phyloP scores from a whole-genome alignment of 2,888 invertebrate genomes.

The Calliphora vomitoria region DNA sequence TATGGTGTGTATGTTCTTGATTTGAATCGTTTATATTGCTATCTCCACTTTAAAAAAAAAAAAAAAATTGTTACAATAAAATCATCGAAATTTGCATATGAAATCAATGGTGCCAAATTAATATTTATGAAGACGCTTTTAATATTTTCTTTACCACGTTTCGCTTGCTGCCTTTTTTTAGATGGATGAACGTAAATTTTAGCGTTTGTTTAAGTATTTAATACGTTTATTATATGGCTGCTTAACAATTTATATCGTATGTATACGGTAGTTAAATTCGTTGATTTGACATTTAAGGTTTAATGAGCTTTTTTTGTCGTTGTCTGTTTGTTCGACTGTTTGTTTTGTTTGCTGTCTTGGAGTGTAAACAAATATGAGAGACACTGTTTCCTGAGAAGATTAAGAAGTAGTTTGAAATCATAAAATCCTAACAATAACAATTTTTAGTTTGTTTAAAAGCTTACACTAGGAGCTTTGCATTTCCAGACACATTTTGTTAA shows the following conservation, averaged over 20 bases:
- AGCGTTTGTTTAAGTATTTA: constrained; percentile 28
- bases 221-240: constrained; percentile 49
- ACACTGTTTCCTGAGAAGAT: constrained; percentile 1
- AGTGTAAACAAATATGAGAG: neutral
- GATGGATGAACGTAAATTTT: constrained; percentile 15
- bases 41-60: constrained; percentile 12
- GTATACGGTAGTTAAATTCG: constrained; percentile 56
- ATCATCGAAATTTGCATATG: constrained; percentile 67
- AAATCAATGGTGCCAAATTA: constrained; percentile 72
- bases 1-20: neutral
- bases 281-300: constrained; percentile 43
- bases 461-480: too few relatives aligned
- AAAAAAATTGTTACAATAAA: constrained; percentile 53
- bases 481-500: too few relatives aligned
- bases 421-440: too few relatives aligned
- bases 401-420: too few relatives aligned
- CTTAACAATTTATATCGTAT: constrained; percentile 43
- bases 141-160: constrained; percentile 5
- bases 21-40: constrained; percentile 7
- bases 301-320: constrained; percentile 36
- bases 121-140: constrained; percentile 68
- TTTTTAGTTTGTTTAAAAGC: too few relatives aligned
- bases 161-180: neutral
- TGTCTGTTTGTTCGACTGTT: neutral
- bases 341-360: neutral